Conservation (phyloP, 2,888 invertebrate species). For the Thereva nobilitata region DNA sequence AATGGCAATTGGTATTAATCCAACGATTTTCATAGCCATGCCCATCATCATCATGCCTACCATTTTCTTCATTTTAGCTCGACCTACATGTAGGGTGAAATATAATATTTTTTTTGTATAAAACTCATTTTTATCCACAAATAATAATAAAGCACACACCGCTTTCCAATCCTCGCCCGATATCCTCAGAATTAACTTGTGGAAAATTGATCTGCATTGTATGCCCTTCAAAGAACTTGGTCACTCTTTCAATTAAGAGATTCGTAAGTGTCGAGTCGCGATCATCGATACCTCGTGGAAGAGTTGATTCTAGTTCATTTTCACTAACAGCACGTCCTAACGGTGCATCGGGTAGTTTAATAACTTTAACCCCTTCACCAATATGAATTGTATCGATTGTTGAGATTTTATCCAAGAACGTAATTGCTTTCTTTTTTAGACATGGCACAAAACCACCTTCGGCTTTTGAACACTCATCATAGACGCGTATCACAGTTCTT, state of each 20-base stretch:
- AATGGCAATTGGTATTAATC: conserved; percentile 78
- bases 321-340: conserved; percentile 59
- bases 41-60: conserved; percentile 93
- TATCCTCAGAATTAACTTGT: conserved; percentile 68
- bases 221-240: conserved; percentile 73
- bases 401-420: conserved; percentile 76
- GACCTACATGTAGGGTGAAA: conserved; percentile 59
- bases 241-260: conserved; percentile 72
- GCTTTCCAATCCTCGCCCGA: conserved; percentile 75
- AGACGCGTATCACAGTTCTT: conserved; percentile 69
- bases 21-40: conserved; percentile 80
- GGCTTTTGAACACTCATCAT: conserved; percentile 75
- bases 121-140: neutral
- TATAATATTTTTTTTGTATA: conserved; percentile 17
- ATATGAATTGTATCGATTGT: conserved; percentile 69
- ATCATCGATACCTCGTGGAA: conserved; percentile 69
- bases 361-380: conserved; percentile 70
- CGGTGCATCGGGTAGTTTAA: conserved; percentile 60
- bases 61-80: conserved; percentile 88
- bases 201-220: conserved; percentile 78
- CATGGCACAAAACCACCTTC: conserved; percentile 73
- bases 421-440: conserved; percentile 78
- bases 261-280: conserved; percentile 70
- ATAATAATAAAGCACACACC: conserved; percentile 60
- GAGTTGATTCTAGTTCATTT: conserved; percentile 69